Conservation (phyloP, 2,113 vertebrate species). For the Sylvicapra grimmia region DNA sequence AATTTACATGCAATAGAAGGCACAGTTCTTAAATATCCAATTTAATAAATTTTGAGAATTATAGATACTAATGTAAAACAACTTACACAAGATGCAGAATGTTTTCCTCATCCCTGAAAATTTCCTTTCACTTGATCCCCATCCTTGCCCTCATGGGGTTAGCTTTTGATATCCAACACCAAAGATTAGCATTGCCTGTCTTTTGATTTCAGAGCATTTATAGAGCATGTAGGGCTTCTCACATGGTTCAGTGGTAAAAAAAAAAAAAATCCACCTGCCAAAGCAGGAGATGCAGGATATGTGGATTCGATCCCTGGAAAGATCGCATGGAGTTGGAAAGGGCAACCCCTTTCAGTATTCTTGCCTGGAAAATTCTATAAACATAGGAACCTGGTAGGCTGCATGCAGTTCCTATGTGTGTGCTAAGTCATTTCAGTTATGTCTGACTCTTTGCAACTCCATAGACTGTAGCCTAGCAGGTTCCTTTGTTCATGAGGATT, state of each 20-base stretch:
- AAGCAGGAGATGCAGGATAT: neutral
- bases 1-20: neutral
- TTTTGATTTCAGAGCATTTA: neutral
- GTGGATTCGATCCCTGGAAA: neutral
- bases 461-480: neutral
- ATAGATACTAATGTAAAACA: neutral
- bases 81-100: neutral
- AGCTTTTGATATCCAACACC: neutral
- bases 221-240: neutral
- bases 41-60: neutral
- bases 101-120: neutral
- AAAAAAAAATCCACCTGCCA: neutral
- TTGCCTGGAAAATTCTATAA: neutral
- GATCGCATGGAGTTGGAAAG: neutral
- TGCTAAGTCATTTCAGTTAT: neutral
- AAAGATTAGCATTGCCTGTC: neutral
- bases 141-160: neutral
- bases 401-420: neutral
- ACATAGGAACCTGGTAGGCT: neutral
- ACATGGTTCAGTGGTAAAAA: neutral
- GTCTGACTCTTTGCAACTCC: neutral
- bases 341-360: neutral
- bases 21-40: neutral
- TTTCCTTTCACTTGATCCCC: neutral
- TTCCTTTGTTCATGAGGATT: neutral